Conservation (phyloP, 2,888 invertebrate species). For the Philaethria dido region DNA sequence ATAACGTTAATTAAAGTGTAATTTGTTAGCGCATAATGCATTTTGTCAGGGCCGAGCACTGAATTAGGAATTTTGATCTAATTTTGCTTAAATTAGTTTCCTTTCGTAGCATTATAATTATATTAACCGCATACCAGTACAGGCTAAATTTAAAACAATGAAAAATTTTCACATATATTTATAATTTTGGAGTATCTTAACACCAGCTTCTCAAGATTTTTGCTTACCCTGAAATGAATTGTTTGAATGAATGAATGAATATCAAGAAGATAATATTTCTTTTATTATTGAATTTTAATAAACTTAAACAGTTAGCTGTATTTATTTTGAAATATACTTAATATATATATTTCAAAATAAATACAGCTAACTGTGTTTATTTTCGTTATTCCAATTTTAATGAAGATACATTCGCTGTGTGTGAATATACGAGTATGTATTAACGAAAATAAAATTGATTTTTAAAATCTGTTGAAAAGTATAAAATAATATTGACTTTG, state of each 20-base stretch:
- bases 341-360: conserved; percentile 1
- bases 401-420: neutral
- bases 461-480: neutral
- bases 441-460: neutral
- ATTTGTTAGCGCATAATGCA: neutral
- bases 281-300: no score
- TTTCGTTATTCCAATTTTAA: neutral
- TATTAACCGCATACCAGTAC: no score
- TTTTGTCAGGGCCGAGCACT: neutral
- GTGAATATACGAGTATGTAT: neutral
- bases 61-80: conserved; percentile 1
- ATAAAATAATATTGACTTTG: conserved; percentile 8
- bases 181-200: no score
- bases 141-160: no score
- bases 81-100: neutral
- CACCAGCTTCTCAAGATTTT: no score
- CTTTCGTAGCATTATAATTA: neutral
- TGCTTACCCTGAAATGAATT: no score
- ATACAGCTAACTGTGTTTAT: neutral
- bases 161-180: no score
- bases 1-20: neutral
- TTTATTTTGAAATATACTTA: no score
- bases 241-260: no score
- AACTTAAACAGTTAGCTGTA: no score
- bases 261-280: no score